These are phyloP conservation scores for Crotalus viridis DNA, from an alignment of 2,113 vertebrate species.

Conservation along the genomic window DNA sequence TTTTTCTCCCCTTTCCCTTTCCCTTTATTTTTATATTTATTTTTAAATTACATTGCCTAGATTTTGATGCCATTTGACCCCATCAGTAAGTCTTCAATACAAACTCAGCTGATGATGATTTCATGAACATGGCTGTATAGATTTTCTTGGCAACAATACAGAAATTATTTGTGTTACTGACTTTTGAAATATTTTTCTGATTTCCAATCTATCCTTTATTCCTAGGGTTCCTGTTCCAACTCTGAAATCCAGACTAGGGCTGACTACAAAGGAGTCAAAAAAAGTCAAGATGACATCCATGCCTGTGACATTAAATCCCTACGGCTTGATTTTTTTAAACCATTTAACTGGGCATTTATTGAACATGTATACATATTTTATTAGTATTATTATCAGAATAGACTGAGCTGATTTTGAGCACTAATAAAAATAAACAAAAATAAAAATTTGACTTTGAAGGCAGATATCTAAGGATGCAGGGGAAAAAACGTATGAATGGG, in stretches of 20 bases:
- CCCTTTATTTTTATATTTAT: not conserved
- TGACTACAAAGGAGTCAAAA: not conserved
- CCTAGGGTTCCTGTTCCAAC: not conserved
- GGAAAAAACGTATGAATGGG: not conserved
- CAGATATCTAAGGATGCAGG: not conserved
- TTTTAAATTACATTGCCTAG: not conserved
- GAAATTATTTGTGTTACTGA: not conserved
- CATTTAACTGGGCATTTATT: not conserved
- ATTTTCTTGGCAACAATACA: not conserved
- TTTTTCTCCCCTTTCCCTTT: not conserved
- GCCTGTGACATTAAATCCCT: not conserved
- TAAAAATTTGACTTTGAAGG: not conserved
- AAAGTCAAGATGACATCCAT: not conserved
- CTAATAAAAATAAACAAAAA: not conserved
- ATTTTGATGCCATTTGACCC: not conserved
- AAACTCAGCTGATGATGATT: not conserved
- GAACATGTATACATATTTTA: not conserved
- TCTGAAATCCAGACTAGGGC: not conserved
- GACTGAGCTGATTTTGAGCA: not conserved
- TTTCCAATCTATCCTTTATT: not conserved
- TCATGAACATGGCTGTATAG: not conserved
- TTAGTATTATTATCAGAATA: not conserved
- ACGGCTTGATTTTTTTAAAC: not conserved
- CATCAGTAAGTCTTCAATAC: not conserved
- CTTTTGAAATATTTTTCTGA: not conserved